Evolutionary conservation across 2,888 invertebrate species (phyloP), one percentile per base, ranked within the genome.

Genomic region (Holacanthella duospinosa): DNA sequence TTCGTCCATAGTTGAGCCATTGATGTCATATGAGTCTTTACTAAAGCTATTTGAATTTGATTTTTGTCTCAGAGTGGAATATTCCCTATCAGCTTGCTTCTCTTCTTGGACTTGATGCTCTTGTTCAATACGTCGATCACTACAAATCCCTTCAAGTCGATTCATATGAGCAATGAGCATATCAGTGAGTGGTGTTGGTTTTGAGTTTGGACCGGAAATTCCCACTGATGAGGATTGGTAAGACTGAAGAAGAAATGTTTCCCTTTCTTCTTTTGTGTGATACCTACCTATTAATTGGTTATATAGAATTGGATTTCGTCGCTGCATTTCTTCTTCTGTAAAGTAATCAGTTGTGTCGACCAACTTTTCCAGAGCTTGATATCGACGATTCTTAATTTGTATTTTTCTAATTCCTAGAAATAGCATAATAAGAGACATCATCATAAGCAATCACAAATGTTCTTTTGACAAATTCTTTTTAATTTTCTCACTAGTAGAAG

Each of bases 241-340:
- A 6, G 66, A 68, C 24, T 74, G 68, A 55, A 74, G 71, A 1
- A 69, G 44, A 62, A 72, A 72, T 6, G 70, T 68, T 67, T 81
- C 80, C 64, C 85, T 84, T 76, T 94, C 91, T 29, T 86, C 84
- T 63, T 86, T 85, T 1, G 87, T 85, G 69, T 94, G 77, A 77
- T 88, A 93, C 74, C 87, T 88, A 0, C 93, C 95, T 54, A 96
- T 82, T 70, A 96, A 79, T 74, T 93, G 88, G 68, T 95, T 90
- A 78, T 91, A 96, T 0, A 95, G 78, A 60, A 89, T 80, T 1
- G 95, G 96, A 77, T 93, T 90, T 65, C 96, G 80, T 71, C 85
- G 86, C 84, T 92, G 90, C 95, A 96, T 96, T 80, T 92, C 89
- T 65, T 84, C 85, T 76, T 95, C 93, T 75, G 87, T 87, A 75